Base-by-base conservation (phyloP, 2,797 vertebrate species). In the Synaphobranchus kaupii region DNA sequence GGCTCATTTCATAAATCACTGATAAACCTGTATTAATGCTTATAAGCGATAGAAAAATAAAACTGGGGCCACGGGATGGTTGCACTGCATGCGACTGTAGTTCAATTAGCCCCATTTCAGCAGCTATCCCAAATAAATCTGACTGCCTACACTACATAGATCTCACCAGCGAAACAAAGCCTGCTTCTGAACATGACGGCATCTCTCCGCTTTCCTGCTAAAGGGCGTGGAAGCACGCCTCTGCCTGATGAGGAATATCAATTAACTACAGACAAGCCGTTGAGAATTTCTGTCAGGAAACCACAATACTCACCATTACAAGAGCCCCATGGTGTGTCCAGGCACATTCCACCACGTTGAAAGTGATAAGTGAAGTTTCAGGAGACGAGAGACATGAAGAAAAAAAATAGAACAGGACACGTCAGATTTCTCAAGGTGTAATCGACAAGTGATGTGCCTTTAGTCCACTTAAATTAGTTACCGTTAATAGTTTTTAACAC, bases 271-370 rank as follows among this genome's bases (percentile, higher is more conserved):
- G 20, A 50, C 47, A 81, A 50, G 9, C 22, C 54, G 50, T 73
- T 52, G 47, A 10, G 22, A 87, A 71, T 48, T 68, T 66, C 56
- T 83, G 20, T 54, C 63, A 34, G 31, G 48, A 82, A 87, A 84
- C 66, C 63, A 34, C 44, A 12, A 15, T 84, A 87, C 86, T 87
- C 86, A 87, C 86, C 86, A 31, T 60, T 25, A 39, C 83, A 25
- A 34, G 20, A 50, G 47, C 39, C 17, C 82, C 82, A 44, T n/a
- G 28, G 82, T 34, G 12, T 10, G 17, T 58, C 39, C 86, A 84
- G 73, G 34, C 52, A 76, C 28, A 84, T 83, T 39, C 39, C 86
- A 48, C 58, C 86, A 66, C 7, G 58, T 82, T 80, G 39, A 34
- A 86, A 50, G 52, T 13, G 81, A 81, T 22, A 34, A 15, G 54